Evolutionary conservation across 2,113 vertebrate genomes (phyloP).

Genomic region (Chionodraco myersi): DNA sequence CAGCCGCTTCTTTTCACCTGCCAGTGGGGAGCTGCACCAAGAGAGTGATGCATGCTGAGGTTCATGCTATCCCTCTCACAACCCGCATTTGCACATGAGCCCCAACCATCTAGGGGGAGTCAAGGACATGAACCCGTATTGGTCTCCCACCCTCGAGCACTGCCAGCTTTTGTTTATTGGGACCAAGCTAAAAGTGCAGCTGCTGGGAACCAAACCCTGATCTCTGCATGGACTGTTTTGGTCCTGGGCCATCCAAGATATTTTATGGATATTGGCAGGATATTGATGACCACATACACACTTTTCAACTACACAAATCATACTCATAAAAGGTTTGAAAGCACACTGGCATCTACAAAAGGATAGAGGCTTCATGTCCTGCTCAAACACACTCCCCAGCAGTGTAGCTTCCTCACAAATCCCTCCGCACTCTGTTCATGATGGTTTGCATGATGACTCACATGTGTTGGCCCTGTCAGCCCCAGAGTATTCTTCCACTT

Average conservation of each 20-base stretch:
- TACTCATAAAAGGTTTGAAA: not conserved
- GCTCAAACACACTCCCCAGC: constrained; percentile 5
- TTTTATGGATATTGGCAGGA: constrained; percentile 3
- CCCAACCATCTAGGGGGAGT: constrained; percentile 12
- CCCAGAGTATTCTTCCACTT: constrained; percentile 12
- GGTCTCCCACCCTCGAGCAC: constrained; percentile 2
- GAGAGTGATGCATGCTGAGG: constrained; percentile 6
- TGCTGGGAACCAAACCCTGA: constrained; percentile 11
- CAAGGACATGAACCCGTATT: constrained; percentile 23
- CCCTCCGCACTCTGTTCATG: constrained; percentile 22
- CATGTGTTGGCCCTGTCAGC: constrained; percentile 48
- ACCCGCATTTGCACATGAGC: not conserved
- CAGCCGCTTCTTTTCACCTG: constrained; percentile 16
- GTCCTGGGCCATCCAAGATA: not conserved
- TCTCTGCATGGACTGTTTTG: constrained; percentile 1
- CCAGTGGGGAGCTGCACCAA: not conserved
- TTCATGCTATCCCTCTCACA: constrained; percentile 11
- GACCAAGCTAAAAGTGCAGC: constrained; percentile 16
- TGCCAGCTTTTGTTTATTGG: constrained; percentile 28
- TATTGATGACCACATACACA: not conserved
- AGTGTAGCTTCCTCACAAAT: constrained; percentile 6
- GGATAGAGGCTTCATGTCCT: not conserved
- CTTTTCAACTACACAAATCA: constrained; percentile 7
- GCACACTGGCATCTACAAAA: constrained; percentile 16
- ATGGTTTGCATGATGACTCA: constrained; percentile 57